phyloP scores from a whole-genome alignment of 53 echinoderm and acorn worm genomes.

The Luidia sarsii region DNA sequence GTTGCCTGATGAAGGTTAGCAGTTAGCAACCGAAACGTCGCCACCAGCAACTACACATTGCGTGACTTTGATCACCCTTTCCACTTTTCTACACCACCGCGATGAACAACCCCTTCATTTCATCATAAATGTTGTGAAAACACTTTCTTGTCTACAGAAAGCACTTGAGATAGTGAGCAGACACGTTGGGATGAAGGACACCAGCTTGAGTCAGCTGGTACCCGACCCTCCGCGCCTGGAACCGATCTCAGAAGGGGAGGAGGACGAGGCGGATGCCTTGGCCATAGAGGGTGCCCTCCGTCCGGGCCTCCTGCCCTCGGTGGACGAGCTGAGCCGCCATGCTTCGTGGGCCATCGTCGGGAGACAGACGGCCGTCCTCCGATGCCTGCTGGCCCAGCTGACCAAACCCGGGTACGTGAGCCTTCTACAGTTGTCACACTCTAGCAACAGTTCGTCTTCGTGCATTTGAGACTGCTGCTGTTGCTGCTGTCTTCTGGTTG shows the following conservation, averaged over 20 bases:
- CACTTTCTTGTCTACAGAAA: constrained; percentile 35
- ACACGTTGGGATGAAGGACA: constrained; percentile 14
- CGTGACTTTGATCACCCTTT: too few species aligned
- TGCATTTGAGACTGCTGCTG: too few species aligned
- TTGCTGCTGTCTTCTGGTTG: too few species aligned
- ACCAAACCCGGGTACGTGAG: constrained; percentile 3
- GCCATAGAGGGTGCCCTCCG: constrained; percentile 21
- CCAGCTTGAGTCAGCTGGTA: neutral
- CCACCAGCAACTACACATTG: too few species aligned
- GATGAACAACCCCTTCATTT: neutral
- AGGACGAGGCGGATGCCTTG: constrained; percentile 3
- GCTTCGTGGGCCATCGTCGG: constrained; percentile 57
- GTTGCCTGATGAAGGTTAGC: too few species aligned
- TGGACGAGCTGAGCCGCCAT: constrained; percentile 34
- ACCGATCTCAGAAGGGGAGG: neutral
- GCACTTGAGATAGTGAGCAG: constrained; percentile 54
- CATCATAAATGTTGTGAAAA: neutral
- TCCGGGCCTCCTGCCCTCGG: constrained; percentile 48
- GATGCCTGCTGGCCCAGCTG: neutral
- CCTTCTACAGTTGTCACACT: too few species aligned
- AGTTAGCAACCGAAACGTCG: too few species aligned
- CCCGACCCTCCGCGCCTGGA: neutral
- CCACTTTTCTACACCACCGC: too few species aligned
- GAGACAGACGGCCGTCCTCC: constrained; percentile 30
- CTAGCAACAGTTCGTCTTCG: too few species aligned